phyloP scores from a whole-genome alignment of 2,888 invertebrate genomes.

The Clostera curtula region DNA sequence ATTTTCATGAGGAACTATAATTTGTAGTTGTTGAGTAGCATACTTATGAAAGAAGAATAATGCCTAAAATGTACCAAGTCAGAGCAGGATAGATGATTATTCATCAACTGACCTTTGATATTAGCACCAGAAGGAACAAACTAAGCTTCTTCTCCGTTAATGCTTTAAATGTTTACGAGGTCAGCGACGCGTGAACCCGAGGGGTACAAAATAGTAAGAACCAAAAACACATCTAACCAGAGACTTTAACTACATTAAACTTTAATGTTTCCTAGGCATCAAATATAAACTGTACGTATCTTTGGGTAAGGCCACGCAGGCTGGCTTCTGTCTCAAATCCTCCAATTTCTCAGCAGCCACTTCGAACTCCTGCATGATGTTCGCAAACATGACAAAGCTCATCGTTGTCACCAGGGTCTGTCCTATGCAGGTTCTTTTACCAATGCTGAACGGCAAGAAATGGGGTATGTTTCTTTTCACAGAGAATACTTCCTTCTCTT shows the following conservation, averaged over 20 bases:
- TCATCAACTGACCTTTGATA: too few species aligned
- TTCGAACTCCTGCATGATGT: slow-evolving; percentile 82
- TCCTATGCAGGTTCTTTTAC: slow-evolving; percentile 90
- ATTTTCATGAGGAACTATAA: too few species aligned
- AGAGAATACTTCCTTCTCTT: slow-evolving; percentile 49
- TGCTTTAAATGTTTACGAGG: too few species aligned
- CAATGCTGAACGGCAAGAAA: slow-evolving; percentile 90
- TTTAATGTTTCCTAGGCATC: slow-evolving; percentile 63
- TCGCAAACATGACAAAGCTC: slow-evolving; percentile 82
- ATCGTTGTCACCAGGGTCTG: slow-evolving; percentile 86
- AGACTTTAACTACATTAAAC: slow-evolving; percentile 12
- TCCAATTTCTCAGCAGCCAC: slow-evolving; percentile 71
- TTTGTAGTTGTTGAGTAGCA: too few species aligned
- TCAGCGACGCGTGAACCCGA: too few species aligned
- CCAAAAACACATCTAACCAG: slow-evolving; percentile 10
- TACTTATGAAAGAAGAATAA: too few species aligned
- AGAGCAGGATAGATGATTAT: too few species aligned
- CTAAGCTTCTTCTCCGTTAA: too few species aligned
- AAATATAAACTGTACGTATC: slow-evolving; percentile 80
- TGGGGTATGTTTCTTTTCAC: slow-evolving; percentile 77
- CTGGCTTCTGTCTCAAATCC: slow-evolving; percentile 75
- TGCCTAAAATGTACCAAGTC: too few species aligned
- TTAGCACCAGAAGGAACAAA: too few species aligned
- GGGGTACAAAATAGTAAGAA: neutral
- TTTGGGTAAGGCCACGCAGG: slow-evolving; percentile 84